These are phyloP conservation scores for Lacerta viridis DNA, from an alignment of 2,797 vertebrate genomes.

Conservation along the genomic window DNA sequence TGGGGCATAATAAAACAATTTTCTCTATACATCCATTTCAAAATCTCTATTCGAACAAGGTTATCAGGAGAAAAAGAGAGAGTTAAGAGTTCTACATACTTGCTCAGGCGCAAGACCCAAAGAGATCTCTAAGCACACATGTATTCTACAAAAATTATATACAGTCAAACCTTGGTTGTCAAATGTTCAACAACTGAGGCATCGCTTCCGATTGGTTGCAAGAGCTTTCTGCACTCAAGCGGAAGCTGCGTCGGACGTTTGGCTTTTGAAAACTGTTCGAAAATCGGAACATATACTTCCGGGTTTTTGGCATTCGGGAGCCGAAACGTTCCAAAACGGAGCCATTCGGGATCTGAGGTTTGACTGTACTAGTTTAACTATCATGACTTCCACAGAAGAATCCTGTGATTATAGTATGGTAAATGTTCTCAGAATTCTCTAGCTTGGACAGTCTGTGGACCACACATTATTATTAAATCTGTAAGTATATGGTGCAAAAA, in stretches of 20 bases:
- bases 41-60: slow-evolving; percentile 12
- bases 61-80: background rate
- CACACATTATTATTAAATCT: background rate
- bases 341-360: too few relatives aligned
- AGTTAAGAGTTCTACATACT: background rate
- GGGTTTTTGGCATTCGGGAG: too few relatives aligned
- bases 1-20: background rate
- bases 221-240: too few relatives aligned
- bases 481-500: background rate
- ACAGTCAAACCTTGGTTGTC: too few relatives aligned
- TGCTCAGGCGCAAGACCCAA: background rate
- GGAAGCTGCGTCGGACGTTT: too few relatives aligned
- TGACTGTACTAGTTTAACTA: background rate
- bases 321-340: too few relatives aligned
- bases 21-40: slow-evolving; percentile 26
- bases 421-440: background rate
- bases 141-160: background rate
- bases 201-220: too few relatives aligned
- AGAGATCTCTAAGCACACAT: background rate
- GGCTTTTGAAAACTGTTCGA: too few relatives aligned
- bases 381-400: background rate
- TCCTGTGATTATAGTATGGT: background rate
- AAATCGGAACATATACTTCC: too few relatives aligned
- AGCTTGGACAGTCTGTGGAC: background rate
- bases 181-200: too few relatives aligned